Percentiles rank a stretch among this genome's conserved stretches.
These are phyloP conservation scores for Rhabdomys dilectus DNA, from an alignment of 2,113 vertebrate genomes.

Conservation along the genomic window DNA sequence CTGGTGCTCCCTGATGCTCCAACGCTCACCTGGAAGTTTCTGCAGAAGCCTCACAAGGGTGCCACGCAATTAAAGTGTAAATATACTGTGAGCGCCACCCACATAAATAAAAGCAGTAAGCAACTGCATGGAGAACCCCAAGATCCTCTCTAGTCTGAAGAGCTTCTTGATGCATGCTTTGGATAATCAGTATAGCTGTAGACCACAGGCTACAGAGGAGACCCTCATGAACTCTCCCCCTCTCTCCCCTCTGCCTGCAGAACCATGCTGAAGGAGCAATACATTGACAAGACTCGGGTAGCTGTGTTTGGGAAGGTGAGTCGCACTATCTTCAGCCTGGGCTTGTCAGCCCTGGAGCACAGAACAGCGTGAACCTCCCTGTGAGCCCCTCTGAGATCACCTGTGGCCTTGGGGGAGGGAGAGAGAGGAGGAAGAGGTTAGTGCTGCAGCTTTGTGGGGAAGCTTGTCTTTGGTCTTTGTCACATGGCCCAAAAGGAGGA, in stretches of 20 bases:
- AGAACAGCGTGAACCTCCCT: not conserved
- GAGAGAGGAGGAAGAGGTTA: not conserved
- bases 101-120: not conserved
- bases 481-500: not conserved
- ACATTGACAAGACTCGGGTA: conserved; percentile 92
- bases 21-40: not conserved
- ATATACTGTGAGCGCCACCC: rapidly evolving
- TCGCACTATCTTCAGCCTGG: rapidly evolving
- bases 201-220: rapidly evolving
- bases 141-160: not conserved
- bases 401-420: not conserved
- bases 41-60: rapidly evolving
- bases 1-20: not conserved
- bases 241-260: conserved; percentile 84
- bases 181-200: rapidly evolving
- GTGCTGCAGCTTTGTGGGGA: not conserved
- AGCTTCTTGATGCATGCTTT: not conserved
- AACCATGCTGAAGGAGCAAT: conserved; percentile 90
- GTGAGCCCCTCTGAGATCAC: not conserved
- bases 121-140: not conserved
- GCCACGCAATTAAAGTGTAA: rapidly evolving
- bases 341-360: not conserved
- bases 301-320: conserved; percentile 97
- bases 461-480: no score
- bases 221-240: rapidly evolving